Evolutionary conservation across 1,140 invertebrate genomes (phyloP).

Genomic region (Chelonus insularis): DNA sequence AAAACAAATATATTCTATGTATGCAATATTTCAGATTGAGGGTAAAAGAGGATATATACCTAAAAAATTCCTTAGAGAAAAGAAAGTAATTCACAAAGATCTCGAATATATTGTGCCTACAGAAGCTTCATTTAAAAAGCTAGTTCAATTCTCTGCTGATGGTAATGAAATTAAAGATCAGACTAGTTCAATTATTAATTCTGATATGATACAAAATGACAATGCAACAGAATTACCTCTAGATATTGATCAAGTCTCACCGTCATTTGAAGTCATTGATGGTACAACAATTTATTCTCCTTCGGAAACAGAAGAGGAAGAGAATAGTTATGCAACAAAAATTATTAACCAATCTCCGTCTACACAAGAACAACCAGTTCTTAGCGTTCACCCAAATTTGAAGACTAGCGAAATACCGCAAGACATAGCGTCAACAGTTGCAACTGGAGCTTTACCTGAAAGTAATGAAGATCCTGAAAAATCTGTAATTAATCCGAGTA

Average conservation of each 20-base stretch:
- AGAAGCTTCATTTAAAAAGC: conserved; percentile 34
- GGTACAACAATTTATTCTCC: conserved; percentile 53
- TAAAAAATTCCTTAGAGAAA: conserved; percentile 63
- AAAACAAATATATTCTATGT: conserved; percentile 10
- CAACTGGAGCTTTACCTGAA: neutral
- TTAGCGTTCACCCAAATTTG: conserved; percentile 37
- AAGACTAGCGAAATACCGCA: conserved; percentile 24
- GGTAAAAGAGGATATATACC: conserved; percentile 73
- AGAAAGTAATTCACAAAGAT: conserved; percentile 54
- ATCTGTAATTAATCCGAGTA: neutral
- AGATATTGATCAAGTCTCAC: conserved; percentile 38
- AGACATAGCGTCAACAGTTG: neutral
- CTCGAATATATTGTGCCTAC: conserved; percentile 57
- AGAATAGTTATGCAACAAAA: conserved; percentile 28
- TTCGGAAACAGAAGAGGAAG: conserved; percentile 31
- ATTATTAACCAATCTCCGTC: conserved; percentile 13
- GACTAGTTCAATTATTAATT: neutral
- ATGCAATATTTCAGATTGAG: conserved; percentile 63
- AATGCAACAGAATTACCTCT: neutral
- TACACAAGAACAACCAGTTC: conserved; percentile 36
- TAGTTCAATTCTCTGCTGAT: conserved; percentile 9
- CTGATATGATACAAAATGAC: neutral
- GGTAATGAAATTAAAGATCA: neutral
- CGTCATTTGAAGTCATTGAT: conserved; percentile 56
- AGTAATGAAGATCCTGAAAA: neutral